Base-by-base conservation (phyloP, 1,140 invertebrate species). In the Diorhabda sublineata region DNA sequence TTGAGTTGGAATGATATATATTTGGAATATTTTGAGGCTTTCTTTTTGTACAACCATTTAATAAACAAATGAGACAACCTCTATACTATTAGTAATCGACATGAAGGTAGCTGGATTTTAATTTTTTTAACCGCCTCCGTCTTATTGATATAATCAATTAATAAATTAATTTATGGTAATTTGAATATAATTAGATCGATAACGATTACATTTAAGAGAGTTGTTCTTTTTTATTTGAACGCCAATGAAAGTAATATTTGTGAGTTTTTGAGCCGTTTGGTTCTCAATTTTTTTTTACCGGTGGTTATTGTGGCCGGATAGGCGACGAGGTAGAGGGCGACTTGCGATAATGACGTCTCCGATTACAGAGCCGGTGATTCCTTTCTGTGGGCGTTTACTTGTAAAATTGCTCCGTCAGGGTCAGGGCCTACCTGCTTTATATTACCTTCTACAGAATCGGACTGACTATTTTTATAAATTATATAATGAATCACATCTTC, bases 381-480 rank as follows among this genome's bases (percentile, higher is more conserved):
- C 62, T 68, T 71, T 69, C 70, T 64, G 69, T 71, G 68, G 69
- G 72, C 72, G 72, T 73, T 68, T 63, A 68, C 68, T 67, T 73
- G 72, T 73, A 68, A 73, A 73, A 73, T 73, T 73, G 72, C 71
- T 62, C 66, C 66, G 69, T 73, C 71, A 73, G 71, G 71, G 71
- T 73, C 71, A 65, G 65, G 59, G 47, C 59, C 61, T 72, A 72
- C 69, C 71, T 72, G 69, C 60, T 47, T 66, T 44, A 67, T 67
- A 67, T 67, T 67, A 67, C 41, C 65, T 60, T 60, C 8, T 60
- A 26, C 58, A 42, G 58, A 60, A 11, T 9, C 26, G 58, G 58
- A 60, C 58, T 60, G 11, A 26, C 26, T 26, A 26, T 26, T 26
- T 26, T 26, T 26, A 26, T 26, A 26, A 26, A 26, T 26, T 1